phyloP scores from a whole-genome alignment of 2,113 vertebrate genomes.

The Daboia siamensis region DNA sequence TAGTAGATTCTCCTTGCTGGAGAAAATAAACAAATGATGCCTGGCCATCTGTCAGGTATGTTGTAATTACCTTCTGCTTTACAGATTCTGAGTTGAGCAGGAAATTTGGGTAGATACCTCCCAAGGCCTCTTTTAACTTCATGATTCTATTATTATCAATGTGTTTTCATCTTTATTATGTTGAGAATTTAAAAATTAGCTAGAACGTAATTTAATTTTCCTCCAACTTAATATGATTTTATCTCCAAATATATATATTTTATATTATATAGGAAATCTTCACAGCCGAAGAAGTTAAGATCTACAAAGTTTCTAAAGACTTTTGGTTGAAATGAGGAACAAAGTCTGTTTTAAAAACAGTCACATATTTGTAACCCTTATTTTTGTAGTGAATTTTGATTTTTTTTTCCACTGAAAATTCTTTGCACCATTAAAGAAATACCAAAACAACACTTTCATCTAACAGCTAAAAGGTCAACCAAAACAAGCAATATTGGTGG shows the following conservation, averaged over 20 bases:
- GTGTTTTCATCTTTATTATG: not conserved
- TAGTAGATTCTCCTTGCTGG: not conserved
- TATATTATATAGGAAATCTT: not conserved
- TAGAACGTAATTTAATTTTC: not conserved
- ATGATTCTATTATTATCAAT: not conserved
- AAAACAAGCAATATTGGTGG: not conserved
- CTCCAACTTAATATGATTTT: not conserved
- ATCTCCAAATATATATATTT: not conserved
- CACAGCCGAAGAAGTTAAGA: constrained; percentile 57
- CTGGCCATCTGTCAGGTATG: not conserved
- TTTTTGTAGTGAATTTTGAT: not conserved
- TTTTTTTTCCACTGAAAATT: not conserved
- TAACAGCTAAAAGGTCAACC: not conserved
- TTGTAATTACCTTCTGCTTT: not conserved
- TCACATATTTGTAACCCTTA: not conserved
- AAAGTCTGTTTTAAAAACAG: not conserved
- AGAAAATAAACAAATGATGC: not conserved
- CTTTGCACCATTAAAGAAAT: accelerated
- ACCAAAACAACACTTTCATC: not conserved
- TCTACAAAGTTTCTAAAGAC: constrained; percentile 42
- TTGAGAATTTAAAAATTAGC: not conserved
- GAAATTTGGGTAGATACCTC: not conserved
- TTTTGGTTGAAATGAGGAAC: constrained; percentile 22
- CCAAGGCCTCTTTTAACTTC: not conserved
- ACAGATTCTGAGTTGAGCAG: not conserved